Percentiles rank a stretch among this genome's conserved stretches.
Conservation (phyloP, 2,888 invertebrate genomes). For the Tipula unca region DNA sequence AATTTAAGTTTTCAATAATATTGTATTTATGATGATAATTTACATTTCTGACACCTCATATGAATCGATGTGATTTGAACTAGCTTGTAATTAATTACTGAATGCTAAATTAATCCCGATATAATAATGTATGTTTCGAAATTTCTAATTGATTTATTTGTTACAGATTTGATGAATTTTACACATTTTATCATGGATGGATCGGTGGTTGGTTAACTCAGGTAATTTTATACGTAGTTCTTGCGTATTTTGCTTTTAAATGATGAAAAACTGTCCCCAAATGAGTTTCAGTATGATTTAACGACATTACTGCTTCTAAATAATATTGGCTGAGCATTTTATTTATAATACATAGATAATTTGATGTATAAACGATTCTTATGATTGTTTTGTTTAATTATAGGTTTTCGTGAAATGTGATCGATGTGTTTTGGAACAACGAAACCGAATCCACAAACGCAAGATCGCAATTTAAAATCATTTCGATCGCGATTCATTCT, state of each 20-base stretch:
- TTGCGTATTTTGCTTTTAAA: not conserved
- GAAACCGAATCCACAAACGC: too few species aligned
- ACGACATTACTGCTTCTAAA: not conserved
- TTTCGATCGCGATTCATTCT: too few species aligned
- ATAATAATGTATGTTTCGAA: not conserved
- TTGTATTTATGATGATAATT: not conserved
- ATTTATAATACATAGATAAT: not conserved
- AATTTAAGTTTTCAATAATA: not conserved
- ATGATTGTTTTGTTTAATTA: not conserved
- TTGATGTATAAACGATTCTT: not conserved
- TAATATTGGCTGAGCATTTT: not conserved
- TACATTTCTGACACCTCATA: slow-evolving; percentile 18
- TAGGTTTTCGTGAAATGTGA: not conserved
- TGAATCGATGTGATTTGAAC: slow-evolving; percentile 15
- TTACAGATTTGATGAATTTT: not conserved
- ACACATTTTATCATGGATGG: not conserved
- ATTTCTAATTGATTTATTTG: not conserved
- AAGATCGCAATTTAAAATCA: too few species aligned
- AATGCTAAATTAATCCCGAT: not conserved
- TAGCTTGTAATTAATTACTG: not conserved
- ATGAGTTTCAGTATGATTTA: not conserved
- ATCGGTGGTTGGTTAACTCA: not conserved
- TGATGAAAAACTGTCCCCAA: slow-evolving; percentile 2
- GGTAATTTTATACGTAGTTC: not conserved
- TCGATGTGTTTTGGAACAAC: too few species aligned